phyloP scores from a whole-genome alignment of 2,797 vertebrate genomes.

The Hylomyscus alleni region DNA sequence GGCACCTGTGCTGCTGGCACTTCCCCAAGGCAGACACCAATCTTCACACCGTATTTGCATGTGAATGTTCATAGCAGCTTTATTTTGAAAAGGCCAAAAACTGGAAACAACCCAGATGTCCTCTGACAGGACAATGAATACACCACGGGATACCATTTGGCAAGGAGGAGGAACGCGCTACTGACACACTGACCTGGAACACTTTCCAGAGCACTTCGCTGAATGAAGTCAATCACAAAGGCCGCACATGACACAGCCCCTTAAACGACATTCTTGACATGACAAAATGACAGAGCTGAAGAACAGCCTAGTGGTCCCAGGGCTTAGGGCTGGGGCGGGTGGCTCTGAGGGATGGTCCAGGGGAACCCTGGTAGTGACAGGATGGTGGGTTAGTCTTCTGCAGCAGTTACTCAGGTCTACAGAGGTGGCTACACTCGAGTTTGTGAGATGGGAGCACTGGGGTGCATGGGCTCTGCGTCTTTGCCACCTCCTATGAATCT shows the following conservation, averaged over 20 bases:
- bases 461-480: not conserved
- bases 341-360: not conserved
- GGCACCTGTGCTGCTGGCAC: not conserved
- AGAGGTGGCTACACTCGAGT: not conserved
- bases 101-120: conserved; percentile 14
- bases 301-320: conserved; percentile 5
- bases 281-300: conserved; percentile 22
- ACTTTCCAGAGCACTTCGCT: not conserved
- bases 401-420: not conserved
- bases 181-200: not conserved
- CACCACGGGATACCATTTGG: not conserved
- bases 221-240: not conserved
- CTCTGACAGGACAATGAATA: not conserved
- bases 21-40: not conserved
- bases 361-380: not conserved
- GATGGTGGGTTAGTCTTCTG: too few relatives aligned
- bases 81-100: conserved; percentile 69
- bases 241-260: not conserved
- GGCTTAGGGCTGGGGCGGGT: not conserved
- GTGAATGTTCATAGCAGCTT: conserved; percentile 75
- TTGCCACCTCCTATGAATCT: conserved; percentile 57
- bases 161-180: not conserved
- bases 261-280: conserved; percentile 5
- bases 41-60: not conserved
- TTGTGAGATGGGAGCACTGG: not conserved